Evolutionary conservation across 2,797 vertebrate genomes (phyloP).

Genomic region (Bucorvus abyssinicus): DNA sequence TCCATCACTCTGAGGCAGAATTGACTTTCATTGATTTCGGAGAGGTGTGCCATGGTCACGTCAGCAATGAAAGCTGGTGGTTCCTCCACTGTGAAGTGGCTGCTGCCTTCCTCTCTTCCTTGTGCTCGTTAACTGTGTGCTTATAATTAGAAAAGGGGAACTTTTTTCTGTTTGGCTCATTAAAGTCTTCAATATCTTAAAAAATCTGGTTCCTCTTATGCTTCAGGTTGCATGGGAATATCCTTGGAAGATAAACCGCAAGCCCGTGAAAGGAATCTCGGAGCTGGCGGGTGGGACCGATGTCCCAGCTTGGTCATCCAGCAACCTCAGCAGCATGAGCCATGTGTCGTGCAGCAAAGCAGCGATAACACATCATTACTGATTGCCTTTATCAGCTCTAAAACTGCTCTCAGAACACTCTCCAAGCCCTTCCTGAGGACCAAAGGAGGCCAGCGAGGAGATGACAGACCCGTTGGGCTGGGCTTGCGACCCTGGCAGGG

Average conservation of each 20-base stretch:
- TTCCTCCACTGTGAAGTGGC: neutral
- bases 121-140: neutral
- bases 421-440: neutral
- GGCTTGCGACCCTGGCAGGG: rapidly evolving
- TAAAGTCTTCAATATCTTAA: neutral
- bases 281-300: neutral
- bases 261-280: neutral
- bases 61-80: neutral
- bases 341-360: rapidly evolving
- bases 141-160: neutral
- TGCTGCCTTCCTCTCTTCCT: neutral
- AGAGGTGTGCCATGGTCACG: neutral
- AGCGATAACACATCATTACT: rapidly evolving
- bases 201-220: neutral
- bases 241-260: neutral
- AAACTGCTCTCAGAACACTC: neutral
- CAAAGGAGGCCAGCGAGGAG: neutral
- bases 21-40: neutral
- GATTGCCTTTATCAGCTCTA: neutral
- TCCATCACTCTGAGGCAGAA: neutral
- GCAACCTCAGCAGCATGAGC: rapidly evolving
- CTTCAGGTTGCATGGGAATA: neutral
- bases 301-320: rapidly evolving
- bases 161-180: neutral
- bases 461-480: neutral